Conservation (phyloP, 2,888 invertebrate genomes). For the Liodrosophila aerea region DNA sequence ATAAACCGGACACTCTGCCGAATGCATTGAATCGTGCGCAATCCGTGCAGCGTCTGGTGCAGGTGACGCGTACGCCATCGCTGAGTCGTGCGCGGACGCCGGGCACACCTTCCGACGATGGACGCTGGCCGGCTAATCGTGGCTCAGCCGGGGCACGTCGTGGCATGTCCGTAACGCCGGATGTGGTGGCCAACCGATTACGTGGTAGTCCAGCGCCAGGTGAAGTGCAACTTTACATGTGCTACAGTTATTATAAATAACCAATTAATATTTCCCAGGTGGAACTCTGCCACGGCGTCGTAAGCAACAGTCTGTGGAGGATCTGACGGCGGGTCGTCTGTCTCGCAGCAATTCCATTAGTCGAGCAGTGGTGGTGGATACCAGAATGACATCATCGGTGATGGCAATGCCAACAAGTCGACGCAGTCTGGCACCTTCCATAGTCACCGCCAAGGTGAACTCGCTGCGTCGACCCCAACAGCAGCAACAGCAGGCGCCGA, state of each 20-base stretch:
- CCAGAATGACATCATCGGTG: constrained; percentile 82
- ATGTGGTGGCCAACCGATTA: constrained; percentile 75
- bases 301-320: constrained; percentile 86
- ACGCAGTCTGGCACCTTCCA: constrained; percentile 62
- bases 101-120: constrained; percentile 87
- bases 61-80: constrained; percentile 83
- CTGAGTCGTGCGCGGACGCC: constrained; percentile 85
- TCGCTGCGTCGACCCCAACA: constrained; percentile 81
- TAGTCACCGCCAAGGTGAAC: constrained; percentile 81
- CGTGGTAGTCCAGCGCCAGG: constrained; percentile 70
- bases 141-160: constrained; percentile 66
- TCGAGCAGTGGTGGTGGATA: constrained; percentile 79
- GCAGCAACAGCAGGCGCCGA: constrained; percentile 76
- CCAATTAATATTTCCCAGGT: constrained; percentile 78
- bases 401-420: constrained; percentile 68
- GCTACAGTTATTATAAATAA: not conserved
- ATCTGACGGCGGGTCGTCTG: constrained; percentile 81
- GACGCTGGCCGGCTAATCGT: constrained; percentile 85
- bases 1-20: constrained; percentile 83
- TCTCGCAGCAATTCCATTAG: constrained; percentile 83
- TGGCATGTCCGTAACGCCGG: constrained; percentile 79
- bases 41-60: constrained; percentile 76
- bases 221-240: no score
- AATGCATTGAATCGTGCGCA: constrained; percentile 82
- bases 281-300: constrained; percentile 90